Percentiles rank a stretch among this genome's conserved stretches.
These are phyloP conservation scores for Alca torda DNA, from an alignment of 2,797 vertebrate genomes.

Conservation along the genomic window DNA sequence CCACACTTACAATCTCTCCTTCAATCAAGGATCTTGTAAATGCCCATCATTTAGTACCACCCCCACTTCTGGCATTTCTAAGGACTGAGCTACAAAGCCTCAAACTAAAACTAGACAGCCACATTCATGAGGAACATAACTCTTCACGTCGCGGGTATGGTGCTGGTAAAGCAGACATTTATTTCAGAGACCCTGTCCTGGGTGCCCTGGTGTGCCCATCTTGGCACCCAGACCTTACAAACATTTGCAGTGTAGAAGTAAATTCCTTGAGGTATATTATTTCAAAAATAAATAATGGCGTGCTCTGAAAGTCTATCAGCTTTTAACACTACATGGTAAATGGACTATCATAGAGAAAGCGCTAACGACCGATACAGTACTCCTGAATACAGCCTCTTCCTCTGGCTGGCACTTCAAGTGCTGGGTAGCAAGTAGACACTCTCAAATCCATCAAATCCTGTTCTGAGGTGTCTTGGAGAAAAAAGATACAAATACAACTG, in stretches of 20 bases:
- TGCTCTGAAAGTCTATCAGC: neutral
- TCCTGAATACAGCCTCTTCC: neutral
- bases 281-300: neutral
- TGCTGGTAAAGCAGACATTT: neutral
- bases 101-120: neutral
- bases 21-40: neutral
- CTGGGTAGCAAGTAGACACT: neutral
- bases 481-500: neutral
- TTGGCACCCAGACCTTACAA: neutral
- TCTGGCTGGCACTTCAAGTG: neutral
- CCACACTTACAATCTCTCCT: neutral
- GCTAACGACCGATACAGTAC: neutral
- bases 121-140: fast-evolving
- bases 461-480: neutral
- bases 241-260: neutral
- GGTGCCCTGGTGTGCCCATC: too few relatives aligned
- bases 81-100: neutral
- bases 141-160: fast-evolving
- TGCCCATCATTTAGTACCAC: neutral
- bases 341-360: neutral
- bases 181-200: neutral
- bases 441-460: neutral
- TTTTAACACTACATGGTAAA: neutral
- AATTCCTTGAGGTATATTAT: neutral
- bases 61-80: neutral